Percentiles rank a stretch among this genome's conserved stretches.
These are phyloP conservation scores for Luehdorfia chinensis DNA, from an alignment of 1,140 invertebrate species.

Conservation along the genomic window DNA sequence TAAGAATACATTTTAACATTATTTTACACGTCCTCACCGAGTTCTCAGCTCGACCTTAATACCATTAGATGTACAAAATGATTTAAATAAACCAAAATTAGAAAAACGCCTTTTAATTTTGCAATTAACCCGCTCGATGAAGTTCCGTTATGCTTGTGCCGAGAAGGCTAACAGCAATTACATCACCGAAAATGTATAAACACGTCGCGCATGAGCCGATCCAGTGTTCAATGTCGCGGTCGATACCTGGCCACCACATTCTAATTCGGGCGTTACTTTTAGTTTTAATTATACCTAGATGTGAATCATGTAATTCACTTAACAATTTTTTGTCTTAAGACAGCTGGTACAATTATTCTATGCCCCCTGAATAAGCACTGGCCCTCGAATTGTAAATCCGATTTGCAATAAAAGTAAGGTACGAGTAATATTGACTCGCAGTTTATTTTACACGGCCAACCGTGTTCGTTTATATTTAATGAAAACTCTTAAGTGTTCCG, in stretches of 20 bases:
- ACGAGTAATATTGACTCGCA: too few relatives aligned
- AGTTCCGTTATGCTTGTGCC: slow-evolving; percentile 6
- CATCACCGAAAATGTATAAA: slow-evolving; percentile 2
- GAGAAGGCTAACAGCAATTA: slow-evolving; percentile 17
- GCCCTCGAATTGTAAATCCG: too few relatives aligned
- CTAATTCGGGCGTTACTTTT: slow-evolving; percentile 24
- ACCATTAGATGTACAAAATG: slow-evolving; percentile 17
- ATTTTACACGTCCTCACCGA: slow-evolving; percentile 21
- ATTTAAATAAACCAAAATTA: too few relatives aligned
- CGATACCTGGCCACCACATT: slow-evolving; percentile 29
- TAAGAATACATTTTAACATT: slow-evolving; percentile 15
- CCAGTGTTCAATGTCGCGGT: slow-evolving; percentile 22
- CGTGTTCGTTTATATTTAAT: too few relatives aligned
- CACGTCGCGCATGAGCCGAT: slow-evolving; percentile 16
- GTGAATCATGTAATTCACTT: not conserved
- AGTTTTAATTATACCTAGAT: too few relatives aligned
- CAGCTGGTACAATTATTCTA: slow-evolving; percentile 1
- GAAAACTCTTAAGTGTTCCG: too few relatives aligned
- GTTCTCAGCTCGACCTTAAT: slow-evolving; percentile 26
- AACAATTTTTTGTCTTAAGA: not conserved
- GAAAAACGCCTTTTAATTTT: slow-evolving; percentile 19
- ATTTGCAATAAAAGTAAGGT: too few relatives aligned
- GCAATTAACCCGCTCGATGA: not conserved
- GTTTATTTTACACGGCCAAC: too few relatives aligned
- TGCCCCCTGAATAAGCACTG: too few relatives aligned